Conservation (phyloP, 1,140 invertebrate genomes). For the Choristoneura fumiferana region DNA sequence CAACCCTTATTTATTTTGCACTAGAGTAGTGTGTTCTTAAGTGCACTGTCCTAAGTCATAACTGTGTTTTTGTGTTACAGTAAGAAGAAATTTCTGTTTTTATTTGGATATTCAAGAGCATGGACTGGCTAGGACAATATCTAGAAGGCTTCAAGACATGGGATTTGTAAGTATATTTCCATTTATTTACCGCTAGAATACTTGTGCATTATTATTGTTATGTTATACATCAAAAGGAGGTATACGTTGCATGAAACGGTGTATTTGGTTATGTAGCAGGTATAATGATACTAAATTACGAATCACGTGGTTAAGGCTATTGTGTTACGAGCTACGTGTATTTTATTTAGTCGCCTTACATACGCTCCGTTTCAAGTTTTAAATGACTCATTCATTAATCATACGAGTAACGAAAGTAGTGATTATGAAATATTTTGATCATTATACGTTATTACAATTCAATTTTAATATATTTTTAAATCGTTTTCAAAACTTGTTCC, state of each 20-base stretch:
- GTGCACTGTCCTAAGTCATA: neutral
- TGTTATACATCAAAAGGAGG: conserved; percentile 15
- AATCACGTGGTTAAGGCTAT: conserved; percentile 12
- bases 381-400: neutral
- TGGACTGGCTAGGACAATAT: conserved; percentile 80
- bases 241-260: conserved; percentile 30
- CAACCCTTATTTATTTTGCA: conserved; percentile 6
- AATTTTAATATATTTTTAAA: no score
- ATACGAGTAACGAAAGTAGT: neutral
- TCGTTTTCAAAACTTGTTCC: no score
- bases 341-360: conserved; percentile 46
- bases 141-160: conserved; percentile 82
- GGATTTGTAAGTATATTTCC: conserved; percentile 80
- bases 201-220: neutral
- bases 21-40: no score
- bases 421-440: no score
- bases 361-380: conserved; percentile 38
- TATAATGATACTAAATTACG: conserved; percentile 32
- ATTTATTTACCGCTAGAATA: conserved; percentile 55
- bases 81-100: conserved; percentile 80
- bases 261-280: conserved; percentile 47
- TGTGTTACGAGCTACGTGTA: conserved; percentile 20
- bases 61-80: conserved; percentile 43
- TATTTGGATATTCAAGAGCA: conserved; percentile 86
- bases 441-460: neutral